Evolutionary conservation across 2,797 vertebrate species (phyloP).

Genomic region (Sardinella longiceps): DNA sequence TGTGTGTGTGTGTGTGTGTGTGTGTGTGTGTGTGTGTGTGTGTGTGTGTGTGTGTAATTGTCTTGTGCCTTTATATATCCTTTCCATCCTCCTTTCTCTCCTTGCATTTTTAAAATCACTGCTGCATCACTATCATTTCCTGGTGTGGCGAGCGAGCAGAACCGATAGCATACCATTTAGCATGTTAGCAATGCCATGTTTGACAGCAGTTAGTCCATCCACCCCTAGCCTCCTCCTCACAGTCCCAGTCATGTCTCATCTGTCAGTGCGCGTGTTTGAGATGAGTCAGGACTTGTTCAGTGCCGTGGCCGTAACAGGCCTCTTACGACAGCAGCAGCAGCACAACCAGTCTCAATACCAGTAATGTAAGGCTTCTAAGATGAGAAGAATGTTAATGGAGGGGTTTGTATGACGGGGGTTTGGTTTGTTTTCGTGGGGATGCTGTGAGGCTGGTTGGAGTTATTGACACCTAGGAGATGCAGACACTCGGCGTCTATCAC

Average conservation of each 20-base stretch:
- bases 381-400: conserved; percentile 67
- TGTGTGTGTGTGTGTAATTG: no score
- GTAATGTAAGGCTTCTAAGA: not conserved
- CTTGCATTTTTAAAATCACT: not conserved
- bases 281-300: not conserved
- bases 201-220: not conserved
- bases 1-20: not conserved
- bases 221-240: no score
- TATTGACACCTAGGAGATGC: conserved; percentile 37
- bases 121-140: no score
- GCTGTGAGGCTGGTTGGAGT: conserved; percentile 67
- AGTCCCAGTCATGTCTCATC: not conserved
- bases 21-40: not conserved
- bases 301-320: not conserved
- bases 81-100: no score
- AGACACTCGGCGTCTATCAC: conserved; percentile 66
- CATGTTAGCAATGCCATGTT: not conserved
- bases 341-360: no score
- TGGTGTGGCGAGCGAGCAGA: no score
- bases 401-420: conserved; percentile 48
- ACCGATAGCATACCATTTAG: no score
- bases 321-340: not conserved
- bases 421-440: conserved; percentile 55
- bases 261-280: not conserved
- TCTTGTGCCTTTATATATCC: no score